phyloP scores from a whole-genome alignment of 2,888 invertebrate genomes.

The Portevinia maculata region DNA sequence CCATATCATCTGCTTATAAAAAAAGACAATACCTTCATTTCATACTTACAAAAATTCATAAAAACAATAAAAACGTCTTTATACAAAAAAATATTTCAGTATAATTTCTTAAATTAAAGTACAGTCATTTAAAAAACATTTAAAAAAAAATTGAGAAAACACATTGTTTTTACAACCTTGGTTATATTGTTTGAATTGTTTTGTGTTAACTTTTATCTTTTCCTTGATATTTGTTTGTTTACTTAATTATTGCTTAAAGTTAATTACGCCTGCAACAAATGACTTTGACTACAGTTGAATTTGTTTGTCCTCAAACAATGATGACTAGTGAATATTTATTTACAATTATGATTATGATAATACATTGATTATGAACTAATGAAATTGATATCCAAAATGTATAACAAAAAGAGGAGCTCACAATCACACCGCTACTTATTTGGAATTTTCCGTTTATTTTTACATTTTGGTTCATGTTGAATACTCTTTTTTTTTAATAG shows the following conservation, averaged over 20 bases:
- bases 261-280: slow-evolving; percentile 39
- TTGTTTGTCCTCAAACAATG: slow-evolving; percentile 56
- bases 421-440: not conserved
- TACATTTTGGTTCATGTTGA: slow-evolving; percentile 55
- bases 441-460: slow-evolving; percentile 12
- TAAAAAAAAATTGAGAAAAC: slow-evolving; percentile 19
- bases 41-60: slow-evolving; percentile 40
- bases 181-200: not conserved
- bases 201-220: not conserved
- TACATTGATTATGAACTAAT: slow-evolving; percentile 19
- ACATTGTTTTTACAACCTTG: slow-evolving; percentile 33
- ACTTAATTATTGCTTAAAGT: not conserved
- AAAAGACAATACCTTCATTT: slow-evolving; percentile 62
- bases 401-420: slow-evolving; percentile 19
- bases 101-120: slow-evolving; percentile 19
- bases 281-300: slow-evolving; percentile 54
- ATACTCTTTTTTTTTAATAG: not conserved
- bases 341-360: slow-evolving; percentile 53
- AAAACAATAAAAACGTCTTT: slow-evolving; percentile 22
- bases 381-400: slow-evolving; percentile 35
- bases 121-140: slow-evolving; percentile 51
- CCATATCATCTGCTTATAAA: slow-evolving; percentile 52
- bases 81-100: slow-evolving; percentile 22
- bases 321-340: slow-evolving; percentile 70
- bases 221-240: too few species aligned